These are phyloP conservation scores for Turdus rufiventris DNA, from an alignment of 2,113 vertebrate genomes.

Conservation along the genomic window DNA sequence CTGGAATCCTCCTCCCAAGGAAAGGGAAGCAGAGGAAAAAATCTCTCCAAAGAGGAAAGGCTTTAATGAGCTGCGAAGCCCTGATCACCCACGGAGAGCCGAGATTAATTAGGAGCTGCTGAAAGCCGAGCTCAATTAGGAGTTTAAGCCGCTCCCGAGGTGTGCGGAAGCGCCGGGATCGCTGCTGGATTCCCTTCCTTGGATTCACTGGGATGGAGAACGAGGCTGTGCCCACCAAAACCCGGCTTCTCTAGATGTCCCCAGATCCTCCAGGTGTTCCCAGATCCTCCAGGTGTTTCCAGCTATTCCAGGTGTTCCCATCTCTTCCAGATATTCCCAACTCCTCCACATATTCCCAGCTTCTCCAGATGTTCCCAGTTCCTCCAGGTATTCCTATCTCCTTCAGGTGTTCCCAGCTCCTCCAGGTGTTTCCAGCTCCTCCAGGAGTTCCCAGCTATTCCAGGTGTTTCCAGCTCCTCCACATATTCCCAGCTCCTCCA, in stretches of 20 bases:
- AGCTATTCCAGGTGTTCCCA: neutral
- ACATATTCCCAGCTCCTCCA: neutral
- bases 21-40: neutral
- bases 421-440: neutral
- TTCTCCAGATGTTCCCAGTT: no score
- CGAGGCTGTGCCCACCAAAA: accelerated
- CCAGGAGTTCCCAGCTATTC: neutral
- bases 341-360: neutral
- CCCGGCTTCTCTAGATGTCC: no score
- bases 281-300: no score
- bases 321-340: no score
- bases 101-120: constrained; percentile 7
- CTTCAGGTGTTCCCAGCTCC: no score
- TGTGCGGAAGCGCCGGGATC: neutral
- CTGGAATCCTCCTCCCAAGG: neutral
- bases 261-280: no score
- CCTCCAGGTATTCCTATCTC: neutral
- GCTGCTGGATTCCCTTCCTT: neutral
- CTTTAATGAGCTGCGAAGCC: constrained; percentile 20
- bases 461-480: neutral
- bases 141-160: neutral
- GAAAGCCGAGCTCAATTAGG: neutral
- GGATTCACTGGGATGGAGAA: neutral
- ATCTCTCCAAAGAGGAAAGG: neutral
- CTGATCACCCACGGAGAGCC: neutral